Percentiles rank a stretch among this genome's conserved stretches.
phyloP scores from a whole-genome alignment of 2,113 vertebrate species.

The Cranoglanis bouderius region DNA sequence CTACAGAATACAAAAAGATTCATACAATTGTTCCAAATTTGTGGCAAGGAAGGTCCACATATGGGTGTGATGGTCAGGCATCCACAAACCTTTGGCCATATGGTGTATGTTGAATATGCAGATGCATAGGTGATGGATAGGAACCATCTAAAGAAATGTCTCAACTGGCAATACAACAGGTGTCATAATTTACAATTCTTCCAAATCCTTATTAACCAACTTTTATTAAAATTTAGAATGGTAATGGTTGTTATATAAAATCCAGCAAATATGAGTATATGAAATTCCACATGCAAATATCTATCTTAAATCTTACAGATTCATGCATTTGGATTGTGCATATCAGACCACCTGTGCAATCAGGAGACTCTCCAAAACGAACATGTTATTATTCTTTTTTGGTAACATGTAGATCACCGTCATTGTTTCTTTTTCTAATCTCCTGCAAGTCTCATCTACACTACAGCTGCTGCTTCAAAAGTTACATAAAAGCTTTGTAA shows the following conservation, averaged over 20 bases:
- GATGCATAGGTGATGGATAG: not conserved
- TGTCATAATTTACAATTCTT: not conserved
- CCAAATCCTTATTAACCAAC: not conserved
- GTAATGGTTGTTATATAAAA: not conserved
- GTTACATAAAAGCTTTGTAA: not conserved
- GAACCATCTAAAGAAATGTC: not conserved
- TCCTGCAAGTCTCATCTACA: not conserved
- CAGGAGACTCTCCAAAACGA: not conserved
- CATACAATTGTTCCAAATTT: not conserved
- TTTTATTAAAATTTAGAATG: not conserved
- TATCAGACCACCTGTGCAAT: not conserved
- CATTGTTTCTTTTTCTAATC: not conserved
- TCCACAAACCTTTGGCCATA: not conserved
- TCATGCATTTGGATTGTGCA: not conserved
- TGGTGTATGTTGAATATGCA: not conserved
- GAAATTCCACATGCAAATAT: not conserved
- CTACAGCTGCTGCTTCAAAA: not conserved
- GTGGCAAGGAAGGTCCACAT: not conserved
- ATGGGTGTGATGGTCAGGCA: not conserved
- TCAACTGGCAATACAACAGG: not conserved
- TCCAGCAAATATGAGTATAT: not conserved
- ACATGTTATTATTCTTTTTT: not conserved
- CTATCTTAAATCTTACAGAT: not conserved
- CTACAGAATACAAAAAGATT: not conserved
- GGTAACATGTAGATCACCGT: not conserved